Base-by-base conservation (phyloP, 2,888 invertebrate species). In the Pocota personata region DNA sequence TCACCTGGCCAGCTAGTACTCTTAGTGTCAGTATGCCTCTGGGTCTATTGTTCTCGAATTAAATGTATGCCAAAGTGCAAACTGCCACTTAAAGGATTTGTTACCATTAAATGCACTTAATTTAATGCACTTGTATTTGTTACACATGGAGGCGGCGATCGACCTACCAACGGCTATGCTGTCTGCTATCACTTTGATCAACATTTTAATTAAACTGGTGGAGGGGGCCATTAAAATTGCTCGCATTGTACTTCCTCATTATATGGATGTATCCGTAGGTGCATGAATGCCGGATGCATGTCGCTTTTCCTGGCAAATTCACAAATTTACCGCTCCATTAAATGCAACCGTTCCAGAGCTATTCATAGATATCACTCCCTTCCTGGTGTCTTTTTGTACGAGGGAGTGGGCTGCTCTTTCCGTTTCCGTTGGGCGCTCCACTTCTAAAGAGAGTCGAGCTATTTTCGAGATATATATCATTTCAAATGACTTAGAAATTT, bases 401-500 rank as follows among this genome's bases (percentile, higher is more conserved):
- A 24, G 0, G 27, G 16, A n/a, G 24, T n/a, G 57, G 50, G 1
- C 21, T 35, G n/a, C 32, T 72, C 14, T 30, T 24, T 62, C 12
- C 30, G 32, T 48, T 58, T 62, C 43, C 69, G 64, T 80, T 80
- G 67, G 62, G 79, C 73, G 69, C 72, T n/a, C n/a, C 77, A 83
- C 19, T 66, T 32, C 21, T 60, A 40, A 19, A 37, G 50, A 12
- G 24, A 43, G 52, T 46, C 10, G 46, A 60, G 55, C 72, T 46
- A 46, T 83, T 60, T 32, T 40, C 57, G 58, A 71, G 75, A 80
- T 84, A 84, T 83, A 83, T 80, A 80, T 84, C 75, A 80, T 76
- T 84, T 84, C 71, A 80, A 84, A 84, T 84, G 75, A 84, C 80
- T 80, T 64, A 80, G 69, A 84, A 84, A 84, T 84, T 80, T 84